phyloP scores from a whole-genome alignment of 1,140 invertebrate species.

The Oreohelix idahoensis region DNA sequence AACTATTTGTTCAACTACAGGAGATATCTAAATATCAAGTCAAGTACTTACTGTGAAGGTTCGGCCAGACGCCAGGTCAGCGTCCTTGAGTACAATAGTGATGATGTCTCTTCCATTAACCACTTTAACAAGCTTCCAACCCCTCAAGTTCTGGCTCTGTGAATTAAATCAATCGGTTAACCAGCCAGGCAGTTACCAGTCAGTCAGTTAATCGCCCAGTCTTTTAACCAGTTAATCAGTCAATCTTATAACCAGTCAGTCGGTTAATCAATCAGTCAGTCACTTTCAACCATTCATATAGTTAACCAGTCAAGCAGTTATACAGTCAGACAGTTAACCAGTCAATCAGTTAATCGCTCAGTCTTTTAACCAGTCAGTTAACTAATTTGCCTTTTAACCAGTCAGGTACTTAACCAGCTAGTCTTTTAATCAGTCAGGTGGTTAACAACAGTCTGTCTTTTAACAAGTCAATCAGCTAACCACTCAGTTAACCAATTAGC shows the following conservation, averaged over 20 bases:
- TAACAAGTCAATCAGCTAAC: neutral
- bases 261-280: neutral
- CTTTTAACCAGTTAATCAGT: neutral
- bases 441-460: no score
- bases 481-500: no score
- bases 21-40: no score
- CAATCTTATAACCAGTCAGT: neutral
- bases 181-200: no score
- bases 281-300: no score
- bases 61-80: conserved; percentile 3
- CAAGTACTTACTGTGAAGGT: conserved; percentile 24
- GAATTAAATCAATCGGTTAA: neutral
- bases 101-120: neutral
- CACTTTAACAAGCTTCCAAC: conserved; percentile 14
- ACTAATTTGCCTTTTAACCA: neutral
- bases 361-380: neutral
- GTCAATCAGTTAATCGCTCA: neutral
- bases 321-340: no score
- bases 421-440: no score
- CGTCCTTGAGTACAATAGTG: conserved; percentile 9
- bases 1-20: no score
- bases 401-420: neutral
- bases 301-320: neutral
- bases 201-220: neutral
- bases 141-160: conserved; percentile 34